Evolutionary conservation across 1,140 invertebrate species (phyloP).

Genomic region (Aradophagus sp.): DNA sequence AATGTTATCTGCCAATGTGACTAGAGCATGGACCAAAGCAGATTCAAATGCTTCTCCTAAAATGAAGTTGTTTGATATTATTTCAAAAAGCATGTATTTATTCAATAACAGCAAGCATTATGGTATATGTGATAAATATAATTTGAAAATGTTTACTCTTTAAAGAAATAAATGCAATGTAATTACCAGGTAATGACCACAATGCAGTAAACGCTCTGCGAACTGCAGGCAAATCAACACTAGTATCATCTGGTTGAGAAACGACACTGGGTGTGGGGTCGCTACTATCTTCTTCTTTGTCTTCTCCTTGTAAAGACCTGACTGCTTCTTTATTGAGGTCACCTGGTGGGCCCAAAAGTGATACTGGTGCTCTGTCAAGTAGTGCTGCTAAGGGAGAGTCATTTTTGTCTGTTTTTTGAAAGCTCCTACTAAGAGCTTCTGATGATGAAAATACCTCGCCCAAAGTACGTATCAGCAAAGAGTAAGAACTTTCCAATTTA

Average conservation of each 20-base stretch:
- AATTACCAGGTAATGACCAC: conserved; percentile 72
- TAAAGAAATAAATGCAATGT: no score
- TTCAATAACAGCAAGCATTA: no score
- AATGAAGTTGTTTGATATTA: conserved; percentile 5
- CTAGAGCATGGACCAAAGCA: conserved; percentile 86
- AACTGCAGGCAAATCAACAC: conserved; percentile 78
- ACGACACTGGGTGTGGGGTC: conserved; percentile 74
- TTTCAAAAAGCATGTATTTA: no score
- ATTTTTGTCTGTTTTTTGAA: conserved; percentile 74
- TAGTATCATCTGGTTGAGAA: conserved; percentile 74
- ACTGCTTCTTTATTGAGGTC: conserved; percentile 81
- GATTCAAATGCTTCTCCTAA: conserved; percentile 78
- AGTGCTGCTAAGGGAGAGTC: conserved; percentile 73
- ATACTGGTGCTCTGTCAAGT: conserved; percentile 73
- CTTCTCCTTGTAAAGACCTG: conserved; percentile 84
- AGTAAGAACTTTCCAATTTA: conserved; percentile 78
- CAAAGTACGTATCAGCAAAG: conserved; percentile 80
- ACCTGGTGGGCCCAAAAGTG: conserved; percentile 65
- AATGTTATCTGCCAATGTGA: conserved; percentile 82
- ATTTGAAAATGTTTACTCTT: no score
- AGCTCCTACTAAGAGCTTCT: conserved; percentile 82
- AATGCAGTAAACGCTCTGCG: conserved; percentile 80
- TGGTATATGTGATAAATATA: no score
- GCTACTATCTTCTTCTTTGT: conserved; percentile 87
- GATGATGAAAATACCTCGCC: conserved; percentile 84